Percentiles rank a stretch among this genome's conserved stretches.
phyloP scores from a whole-genome alignment of 1,140 invertebrate species.

The Drosophila gunungcola region DNA sequence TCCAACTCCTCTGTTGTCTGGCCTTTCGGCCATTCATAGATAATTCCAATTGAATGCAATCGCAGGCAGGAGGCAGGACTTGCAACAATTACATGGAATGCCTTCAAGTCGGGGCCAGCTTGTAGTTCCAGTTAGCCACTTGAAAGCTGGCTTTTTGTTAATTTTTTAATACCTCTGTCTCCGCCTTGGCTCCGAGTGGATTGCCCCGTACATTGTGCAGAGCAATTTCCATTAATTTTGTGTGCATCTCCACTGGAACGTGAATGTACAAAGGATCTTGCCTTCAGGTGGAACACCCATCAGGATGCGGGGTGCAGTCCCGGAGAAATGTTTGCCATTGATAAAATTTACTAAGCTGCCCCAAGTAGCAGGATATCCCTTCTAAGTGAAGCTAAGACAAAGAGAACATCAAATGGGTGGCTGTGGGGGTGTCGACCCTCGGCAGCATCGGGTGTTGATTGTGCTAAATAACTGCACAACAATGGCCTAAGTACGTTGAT shows the following conservation, averaged over 20 bases:
- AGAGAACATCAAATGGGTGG: neutral
- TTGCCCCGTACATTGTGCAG: conserved; percentile 35
- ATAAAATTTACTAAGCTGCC: conserved; percentile 67
- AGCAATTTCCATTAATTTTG: conserved; percentile 78
- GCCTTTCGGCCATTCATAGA: conserved; percentile 33
- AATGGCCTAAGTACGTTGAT: conserved; percentile 83
- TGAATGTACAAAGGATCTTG: conserved; percentile 71
- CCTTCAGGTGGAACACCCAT: conserved; percentile 56
- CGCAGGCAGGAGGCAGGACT: conserved; percentile 17
- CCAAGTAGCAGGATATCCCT: conserved; percentile 26
- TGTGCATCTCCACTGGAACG: conserved; percentile 73
- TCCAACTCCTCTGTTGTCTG: neutral
- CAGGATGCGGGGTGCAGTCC: neutral
- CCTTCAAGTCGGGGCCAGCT: neutral
- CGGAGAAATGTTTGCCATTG: conserved; percentile 62
- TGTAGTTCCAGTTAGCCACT: conserved; percentile 38
- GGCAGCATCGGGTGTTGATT: conserved; percentile 78
- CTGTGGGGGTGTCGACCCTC: conserved; percentile 41
- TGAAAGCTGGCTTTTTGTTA: conserved; percentile 41
- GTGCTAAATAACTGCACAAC: conserved; percentile 82
- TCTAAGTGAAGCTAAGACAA: conserved; percentile 6
- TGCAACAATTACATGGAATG: conserved; percentile 41
- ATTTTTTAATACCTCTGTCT: conserved; percentile 52
- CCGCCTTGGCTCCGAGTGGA: conserved; percentile 10
- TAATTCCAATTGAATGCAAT: conserved; percentile 56